phyloP scores from a whole-genome alignment of 1,140 invertebrate genomes.

The Hyles vespertilio region DNA sequence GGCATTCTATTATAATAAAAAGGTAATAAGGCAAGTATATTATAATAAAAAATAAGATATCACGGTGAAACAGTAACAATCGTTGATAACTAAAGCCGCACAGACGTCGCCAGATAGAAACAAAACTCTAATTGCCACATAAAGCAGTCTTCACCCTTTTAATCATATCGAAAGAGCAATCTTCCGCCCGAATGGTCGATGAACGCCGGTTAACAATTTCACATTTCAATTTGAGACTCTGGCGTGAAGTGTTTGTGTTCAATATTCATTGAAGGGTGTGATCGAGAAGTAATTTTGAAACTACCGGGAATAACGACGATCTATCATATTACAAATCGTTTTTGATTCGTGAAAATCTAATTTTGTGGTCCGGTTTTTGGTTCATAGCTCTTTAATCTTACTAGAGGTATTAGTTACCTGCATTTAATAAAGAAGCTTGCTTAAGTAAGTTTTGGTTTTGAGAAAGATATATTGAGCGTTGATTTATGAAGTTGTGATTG shows the following conservation, averaged over 20 bases:
- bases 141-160: conserved; percentile 72
- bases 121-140: conserved; percentile 68
- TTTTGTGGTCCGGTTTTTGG: conserved; percentile 44
- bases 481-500: too few relatives aligned
- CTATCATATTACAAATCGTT: conserved; percentile 71
- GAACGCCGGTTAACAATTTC: conserved; percentile 28
- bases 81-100: too few relatives aligned
- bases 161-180: conserved; percentile 73
- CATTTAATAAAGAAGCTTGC: neutral
- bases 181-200: conserved; percentile 59
- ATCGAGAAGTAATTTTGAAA: conserved; percentile 55
- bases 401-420: conserved; percentile 21
- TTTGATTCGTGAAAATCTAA: conserved; percentile 68
- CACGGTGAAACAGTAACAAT: too few relatives aligned
- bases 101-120: conserved; percentile 14
- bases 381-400: conserved; percentile 50
- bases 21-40: too few relatives aligned
- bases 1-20: too few relatives aligned
- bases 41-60: too few relatives aligned
- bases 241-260: too few relatives aligned
- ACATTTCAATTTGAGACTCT: conserved; percentile 8
- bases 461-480: too few relatives aligned
- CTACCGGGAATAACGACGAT: conserved; percentile 56
- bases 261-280: conserved; percentile 1
- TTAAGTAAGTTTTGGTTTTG: too few relatives aligned